Evolutionary conservation across 2,888 invertebrate genomes (phyloP), one percentile per base, ranked within the genome.

Genomic region (Plebejus argus): DNA sequence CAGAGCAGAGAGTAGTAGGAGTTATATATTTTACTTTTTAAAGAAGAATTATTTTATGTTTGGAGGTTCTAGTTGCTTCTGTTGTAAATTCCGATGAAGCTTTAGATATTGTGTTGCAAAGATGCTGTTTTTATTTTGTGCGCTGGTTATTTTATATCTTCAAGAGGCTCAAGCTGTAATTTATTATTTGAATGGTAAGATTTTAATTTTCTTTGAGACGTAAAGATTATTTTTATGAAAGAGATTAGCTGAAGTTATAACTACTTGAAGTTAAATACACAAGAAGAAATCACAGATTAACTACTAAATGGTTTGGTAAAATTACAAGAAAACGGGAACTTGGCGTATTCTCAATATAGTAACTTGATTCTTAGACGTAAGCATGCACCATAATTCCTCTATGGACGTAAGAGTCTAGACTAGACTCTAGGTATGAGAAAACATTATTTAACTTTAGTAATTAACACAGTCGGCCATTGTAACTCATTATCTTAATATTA

Each of bases 111-210:
- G 53, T 74, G 8, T 15, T 39, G 49, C 5, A 56, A 77, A 20
- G 20, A 79, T 78, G 78, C 10, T 28, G 33, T n/a, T 45, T 6
- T 49, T 35, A 10, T 6, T 61, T 20, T 35, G 58, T 20, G 61
- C 77, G n/a, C 20, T 78, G 23, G 1, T 76, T 3, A 8, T 76
- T 4, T 15, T 78, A 28, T 23, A 76, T 5, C 4, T 70, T 15
- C 28, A 53, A 3, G 49, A 77, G 15, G 76, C 71, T 35, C 20
- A 75, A 61, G 79, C 70, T 12, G 78, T 79, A 15, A 78, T 79
- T 58, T 80, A 80, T 71, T 77, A 79, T 78, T 79, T 80, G 12
- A 79, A 80, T 70, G 79, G 80, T 80, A 49, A 79, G 80, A 53
- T 28, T 39, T n/a, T 61, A 10, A 23, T 23, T 61, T 10, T 20